Percentiles rank a stretch among this genome's conserved stretches.
phyloP scores from a whole-genome alignment of 1,140 invertebrate genomes.

The Teleogryllus occipitalis region DNA sequence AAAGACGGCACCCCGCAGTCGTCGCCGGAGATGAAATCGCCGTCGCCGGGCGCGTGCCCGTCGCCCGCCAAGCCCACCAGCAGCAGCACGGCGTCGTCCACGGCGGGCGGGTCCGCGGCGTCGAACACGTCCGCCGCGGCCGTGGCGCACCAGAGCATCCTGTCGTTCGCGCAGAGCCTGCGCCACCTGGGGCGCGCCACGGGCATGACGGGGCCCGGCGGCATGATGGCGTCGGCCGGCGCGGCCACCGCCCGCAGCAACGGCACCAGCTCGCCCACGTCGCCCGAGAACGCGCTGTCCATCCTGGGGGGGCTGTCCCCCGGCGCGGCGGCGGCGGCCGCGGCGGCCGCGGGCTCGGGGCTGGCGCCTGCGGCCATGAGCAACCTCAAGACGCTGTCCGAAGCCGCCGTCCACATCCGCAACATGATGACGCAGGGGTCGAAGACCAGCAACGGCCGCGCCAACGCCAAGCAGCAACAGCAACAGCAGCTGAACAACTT shows the following conservation, averaged over 20 bases:
- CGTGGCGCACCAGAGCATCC: constrained; percentile 25
- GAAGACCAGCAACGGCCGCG: not conserved
- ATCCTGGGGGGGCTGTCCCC: not conserved
- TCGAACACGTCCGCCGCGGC: no score
- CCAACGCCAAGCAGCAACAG: not conserved
- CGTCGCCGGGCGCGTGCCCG: not conserved
- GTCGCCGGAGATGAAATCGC: constrained; percentile 18
- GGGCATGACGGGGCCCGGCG: not conserved
- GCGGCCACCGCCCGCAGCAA: constrained; percentile 13
- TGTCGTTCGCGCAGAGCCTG: constrained; percentile 31
- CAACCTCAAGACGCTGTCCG: constrained; percentile 29
- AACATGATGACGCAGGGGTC: constrained; percentile 21
- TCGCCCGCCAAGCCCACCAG: not conserved
- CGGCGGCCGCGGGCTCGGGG: no score
- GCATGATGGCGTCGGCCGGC: constrained; percentile 17
- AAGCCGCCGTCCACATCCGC: constrained; percentile 29
- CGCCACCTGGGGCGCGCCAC: constrained; percentile 21
- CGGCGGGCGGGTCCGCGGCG: no score
- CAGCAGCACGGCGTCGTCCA: not conserved
- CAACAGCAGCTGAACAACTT: not conserved
- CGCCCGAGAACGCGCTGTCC: not conserved
- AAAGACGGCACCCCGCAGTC: constrained; percentile 21
- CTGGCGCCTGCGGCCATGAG: constrained; percentile 28
- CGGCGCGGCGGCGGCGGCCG: constrained; percentile 25
- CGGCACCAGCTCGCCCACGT: not conserved